phyloP scores from a whole-genome alignment of 2,797 vertebrate genomes.

The Columba guinea region DNA sequence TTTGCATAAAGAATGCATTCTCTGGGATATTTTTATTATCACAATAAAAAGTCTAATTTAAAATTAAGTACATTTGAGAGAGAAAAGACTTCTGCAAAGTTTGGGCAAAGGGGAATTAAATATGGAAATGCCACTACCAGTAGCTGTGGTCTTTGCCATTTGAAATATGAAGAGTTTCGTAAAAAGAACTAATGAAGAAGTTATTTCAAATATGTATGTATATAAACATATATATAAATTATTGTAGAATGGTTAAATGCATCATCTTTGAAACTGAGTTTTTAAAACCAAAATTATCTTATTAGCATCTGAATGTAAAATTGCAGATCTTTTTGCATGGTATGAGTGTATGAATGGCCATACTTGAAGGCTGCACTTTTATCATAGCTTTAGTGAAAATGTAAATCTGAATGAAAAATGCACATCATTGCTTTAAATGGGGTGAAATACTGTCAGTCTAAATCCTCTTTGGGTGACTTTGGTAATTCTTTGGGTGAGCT shows the following conservation, averaged over 20 bases:
- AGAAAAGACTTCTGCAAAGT: background rate
- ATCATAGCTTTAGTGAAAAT: background rate
- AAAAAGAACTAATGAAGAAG: background rate
- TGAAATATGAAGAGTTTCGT: conserved; percentile 22
- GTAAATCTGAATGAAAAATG: background rate
- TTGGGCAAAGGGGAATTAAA: conserved; percentile 6
- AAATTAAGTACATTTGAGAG: background rate
- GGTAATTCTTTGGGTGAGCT: conserved; percentile 16
- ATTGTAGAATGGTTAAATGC: conserved; percentile 4
- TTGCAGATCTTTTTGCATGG: background rate
- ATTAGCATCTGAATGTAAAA: background rate
- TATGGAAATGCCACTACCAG: background rate
- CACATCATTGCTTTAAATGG: background rate
- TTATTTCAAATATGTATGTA: background rate
- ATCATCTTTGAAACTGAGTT: background rate
- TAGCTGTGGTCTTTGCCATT: background rate
- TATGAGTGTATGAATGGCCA: background rate
- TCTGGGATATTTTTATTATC: background rate
- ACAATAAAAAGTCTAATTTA: conserved; percentile 14
- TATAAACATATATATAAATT: background rate
- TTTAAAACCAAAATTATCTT: background rate
- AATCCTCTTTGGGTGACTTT: background rate
- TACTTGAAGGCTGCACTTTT: conserved; percentile 12
- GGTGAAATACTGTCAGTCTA: background rate
- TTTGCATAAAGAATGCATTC: conserved; percentile 23